A percentile compares a stretch with the other conserved stretches of the same genome.
Conservation (phyloP, 1,140 invertebrate species). For the Teleogryllus occipitalis region DNA sequence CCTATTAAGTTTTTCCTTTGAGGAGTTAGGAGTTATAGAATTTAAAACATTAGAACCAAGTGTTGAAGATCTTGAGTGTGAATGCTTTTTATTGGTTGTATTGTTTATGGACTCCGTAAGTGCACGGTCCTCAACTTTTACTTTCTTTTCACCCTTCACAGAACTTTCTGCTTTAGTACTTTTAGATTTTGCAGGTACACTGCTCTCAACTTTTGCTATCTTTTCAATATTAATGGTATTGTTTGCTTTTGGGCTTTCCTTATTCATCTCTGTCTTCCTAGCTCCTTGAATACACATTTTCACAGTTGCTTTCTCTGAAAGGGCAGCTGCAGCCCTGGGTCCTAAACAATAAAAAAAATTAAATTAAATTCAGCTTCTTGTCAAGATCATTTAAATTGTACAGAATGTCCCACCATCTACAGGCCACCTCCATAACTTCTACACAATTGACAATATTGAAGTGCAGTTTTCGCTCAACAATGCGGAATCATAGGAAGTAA, state of each 20-base stretch:
- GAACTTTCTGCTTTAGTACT: not conserved
- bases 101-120: not conserved
- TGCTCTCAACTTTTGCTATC: not conserved
- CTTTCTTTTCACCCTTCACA: not conserved
- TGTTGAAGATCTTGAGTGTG: too few species aligned
- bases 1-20: not conserved
- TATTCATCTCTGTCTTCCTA: not conserved
- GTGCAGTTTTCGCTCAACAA: not conserved
- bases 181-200: not conserved
- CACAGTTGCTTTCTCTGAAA: conserved; percentile 5
- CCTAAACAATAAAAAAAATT: not conserved
- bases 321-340: conserved; percentile 3
- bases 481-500: not conserved
- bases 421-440: not conserved
- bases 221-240: not conserved
- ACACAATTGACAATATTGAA: not conserved
- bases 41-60: not conserved
- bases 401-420: not conserved
- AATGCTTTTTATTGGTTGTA: not conserved
- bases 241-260: not conserved
- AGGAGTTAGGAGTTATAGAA: not conserved
- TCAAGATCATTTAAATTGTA: not conserved
- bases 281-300: conserved; percentile 7
- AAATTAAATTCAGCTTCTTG: not conserved
- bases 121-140: not conserved